Base-by-base conservation (phyloP, 2,113 vertebrate species). In the Antennarius striatus region DNA sequence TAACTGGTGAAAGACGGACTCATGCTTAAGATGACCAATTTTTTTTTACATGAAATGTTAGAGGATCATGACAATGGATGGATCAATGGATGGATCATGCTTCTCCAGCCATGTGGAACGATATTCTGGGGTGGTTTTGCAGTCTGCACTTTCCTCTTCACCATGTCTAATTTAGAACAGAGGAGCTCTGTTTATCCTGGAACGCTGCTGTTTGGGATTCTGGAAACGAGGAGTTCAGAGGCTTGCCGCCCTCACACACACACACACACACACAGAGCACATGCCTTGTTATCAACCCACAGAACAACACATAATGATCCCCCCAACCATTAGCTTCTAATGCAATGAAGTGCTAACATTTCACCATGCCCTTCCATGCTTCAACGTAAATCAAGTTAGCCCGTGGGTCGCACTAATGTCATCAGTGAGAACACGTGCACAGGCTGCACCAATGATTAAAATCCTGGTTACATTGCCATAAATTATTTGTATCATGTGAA, bases 231-330 rank as follows among this genome's bases (percentile, higher is more conserved):
- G 61, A 85, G 85, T 85, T 87, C 83, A 84, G 86, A 89, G 63
- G 61, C 80, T 76, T 77, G 50, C 80, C 82, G 62, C 83, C 86
- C 85, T 88, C 79, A 58, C 71, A 67, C 74, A 22, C 22, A 22
- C 22, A 80, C 64, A 22, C 79, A 58, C 71, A 67, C 74, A 81
- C 83, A 82, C 82, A 86, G 77, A 89, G 77, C 75, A 79, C 82
- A 86, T 84, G 89, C 82, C 86, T 85, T 86, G 79, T 90, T 86
- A 88, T 90, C 89, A 78, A 73, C 84, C 86, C 89, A 87, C 87
- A 82, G 81, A 87, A 68, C 73, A 46, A 82, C 58, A 69, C 75
- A 85, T 87, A 83, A 89, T 88, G 81, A 89, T 83, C 68, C 77
- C 64, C 82, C 60, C 79, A 84, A 72, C 83, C 83, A 88, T 91